Conservation (phyloP, 1,140 invertebrate genomes). For the Drosophila takahashii region DNA sequence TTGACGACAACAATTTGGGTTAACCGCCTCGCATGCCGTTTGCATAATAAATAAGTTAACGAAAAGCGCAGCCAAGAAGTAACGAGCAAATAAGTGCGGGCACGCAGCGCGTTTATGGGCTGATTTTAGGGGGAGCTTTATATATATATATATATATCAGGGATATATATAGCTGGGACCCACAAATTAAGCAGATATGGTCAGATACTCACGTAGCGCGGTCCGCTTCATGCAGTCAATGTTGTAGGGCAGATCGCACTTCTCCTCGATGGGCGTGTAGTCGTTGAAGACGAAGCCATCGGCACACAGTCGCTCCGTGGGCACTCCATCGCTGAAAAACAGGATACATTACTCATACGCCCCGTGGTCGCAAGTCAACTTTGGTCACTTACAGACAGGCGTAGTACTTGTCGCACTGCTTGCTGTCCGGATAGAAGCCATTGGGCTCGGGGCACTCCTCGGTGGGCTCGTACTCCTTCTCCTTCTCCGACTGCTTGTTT, state of each 20-base stretch:
- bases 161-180: constrained; percentile 55
- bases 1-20: constrained; percentile 81
- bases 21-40: constrained; percentile 75
- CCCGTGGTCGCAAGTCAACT: background rate
- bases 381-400: constrained; percentile 87
- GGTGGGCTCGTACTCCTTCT: constrained; percentile 72
- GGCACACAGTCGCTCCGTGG: constrained; percentile 92
- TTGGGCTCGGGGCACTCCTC: constrained; percentile 92
- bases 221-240: constrained; percentile 92
- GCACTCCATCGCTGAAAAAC: constrained; percentile 87
- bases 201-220: constrained; percentile 90
- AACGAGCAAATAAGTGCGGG: constrained; percentile 72
- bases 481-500: constrained; percentile 43
- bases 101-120: constrained; percentile 61
- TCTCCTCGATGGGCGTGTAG: constrained; percentile 91
- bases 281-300: constrained; percentile 97
- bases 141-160: background rate
- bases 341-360: constrained; percentile 42
- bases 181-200: constrained; percentile 31
- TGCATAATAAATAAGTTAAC: constrained; percentile 76
- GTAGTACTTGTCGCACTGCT: constrained; percentile 96
- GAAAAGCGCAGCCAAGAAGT: constrained; percentile 54
- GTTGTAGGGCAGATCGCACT: constrained; percentile 94
- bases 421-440: constrained; percentile 93
- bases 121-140: constrained; percentile 31